Conservation (phyloP, 1,140 invertebrate genomes). For the Drosophila tani region DNA sequence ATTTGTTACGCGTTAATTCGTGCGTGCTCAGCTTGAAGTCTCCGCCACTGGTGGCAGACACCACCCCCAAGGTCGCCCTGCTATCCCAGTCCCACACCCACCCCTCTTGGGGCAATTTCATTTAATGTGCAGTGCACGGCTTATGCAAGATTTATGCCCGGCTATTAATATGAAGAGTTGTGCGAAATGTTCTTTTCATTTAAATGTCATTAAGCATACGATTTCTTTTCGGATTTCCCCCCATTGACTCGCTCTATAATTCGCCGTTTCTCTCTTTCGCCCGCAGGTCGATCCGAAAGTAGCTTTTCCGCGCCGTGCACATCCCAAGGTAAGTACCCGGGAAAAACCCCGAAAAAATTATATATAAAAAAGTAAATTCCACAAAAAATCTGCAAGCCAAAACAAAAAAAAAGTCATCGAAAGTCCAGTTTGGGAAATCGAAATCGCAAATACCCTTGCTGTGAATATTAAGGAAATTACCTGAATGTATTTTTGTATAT, state of each 20-base stretch:
- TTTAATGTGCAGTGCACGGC: slow-evolving; percentile 81
- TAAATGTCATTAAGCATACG: slow-evolving; percentile 82
- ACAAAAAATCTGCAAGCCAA: slow-evolving; percentile 1
- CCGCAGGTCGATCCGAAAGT: slow-evolving; percentile 99
- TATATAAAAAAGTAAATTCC: not conserved
- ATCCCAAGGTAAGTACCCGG: slow-evolving; percentile 95
- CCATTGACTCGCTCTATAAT: slow-evolving; percentile 13
- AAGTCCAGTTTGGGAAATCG: too few relatives aligned
- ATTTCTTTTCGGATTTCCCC: slow-evolving; percentile 43
- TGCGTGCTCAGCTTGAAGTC: slow-evolving; percentile 75
- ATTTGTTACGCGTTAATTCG: slow-evolving; percentile 83
- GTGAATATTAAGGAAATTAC: not conserved
- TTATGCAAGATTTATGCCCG: slow-evolving; percentile 76
- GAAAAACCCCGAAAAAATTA: slow-evolving; percentile 8
- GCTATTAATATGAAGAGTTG: slow-evolving; percentile 83
- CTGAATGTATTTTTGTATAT: not conserved
- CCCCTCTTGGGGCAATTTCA: slow-evolving; percentile 62
- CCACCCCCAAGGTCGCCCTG: slow-evolving; percentile 7
- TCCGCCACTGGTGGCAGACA: slow-evolving; percentile 18
- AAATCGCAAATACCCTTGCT: not conserved
- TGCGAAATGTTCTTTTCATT: slow-evolving; percentile 80
- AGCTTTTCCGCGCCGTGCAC: slow-evolving; percentile 99
- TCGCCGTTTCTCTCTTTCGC: slow-evolving; percentile 57
- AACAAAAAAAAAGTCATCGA: not conserved
- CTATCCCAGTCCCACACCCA: not conserved